phyloP scores from a whole-genome alignment of 1,140 invertebrate genomes.

The Pogonognathellus flavescens region DNA sequence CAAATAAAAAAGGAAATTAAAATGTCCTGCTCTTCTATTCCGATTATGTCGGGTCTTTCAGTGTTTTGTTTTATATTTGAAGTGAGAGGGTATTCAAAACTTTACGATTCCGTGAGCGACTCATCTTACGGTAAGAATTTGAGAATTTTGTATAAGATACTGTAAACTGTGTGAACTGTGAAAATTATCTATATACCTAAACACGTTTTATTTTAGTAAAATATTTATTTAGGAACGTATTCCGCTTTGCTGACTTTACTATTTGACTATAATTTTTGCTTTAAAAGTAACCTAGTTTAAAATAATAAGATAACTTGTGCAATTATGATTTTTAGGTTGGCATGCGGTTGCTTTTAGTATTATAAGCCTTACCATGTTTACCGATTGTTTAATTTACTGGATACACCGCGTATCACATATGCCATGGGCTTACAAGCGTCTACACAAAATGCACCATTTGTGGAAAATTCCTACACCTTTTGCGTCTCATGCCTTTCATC shows the following conservation, averaged over 20 bases:
- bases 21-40: slow-evolving; percentile 69
- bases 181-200: too few species aligned
- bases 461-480: slow-evolving; percentile 74
- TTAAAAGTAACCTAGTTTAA: too few species aligned
- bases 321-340: slow-evolving; percentile 57
- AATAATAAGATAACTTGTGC: too few species aligned
- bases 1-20: slow-evolving; percentile 71
- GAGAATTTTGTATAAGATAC: too few species aligned
- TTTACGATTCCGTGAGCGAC: slow-evolving; percentile 70
- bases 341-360: slow-evolving; percentile 51
- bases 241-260: too few species aligned
- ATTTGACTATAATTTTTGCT: too few species aligned
- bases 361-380: slow-evolving; percentile 71
- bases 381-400: slow-evolving; percentile 73
- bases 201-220: too few species aligned
- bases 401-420: slow-evolving; percentile 73
- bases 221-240: too few species aligned
- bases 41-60: slow-evolving; percentile 71
- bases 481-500: slow-evolving; percentile 74
- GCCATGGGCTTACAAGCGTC: slow-evolving; percentile 70
- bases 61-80: slow-evolving; percentile 70
- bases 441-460: slow-evolving; percentile 73
- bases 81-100: slow-evolving; percentile 71
- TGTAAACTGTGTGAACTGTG: too few species aligned
- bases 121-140: slow-evolving; percentile 68